Base-by-base conservation (phyloP, 1,140 invertebrate genomes). In the Pteromalus puparum region DNA sequence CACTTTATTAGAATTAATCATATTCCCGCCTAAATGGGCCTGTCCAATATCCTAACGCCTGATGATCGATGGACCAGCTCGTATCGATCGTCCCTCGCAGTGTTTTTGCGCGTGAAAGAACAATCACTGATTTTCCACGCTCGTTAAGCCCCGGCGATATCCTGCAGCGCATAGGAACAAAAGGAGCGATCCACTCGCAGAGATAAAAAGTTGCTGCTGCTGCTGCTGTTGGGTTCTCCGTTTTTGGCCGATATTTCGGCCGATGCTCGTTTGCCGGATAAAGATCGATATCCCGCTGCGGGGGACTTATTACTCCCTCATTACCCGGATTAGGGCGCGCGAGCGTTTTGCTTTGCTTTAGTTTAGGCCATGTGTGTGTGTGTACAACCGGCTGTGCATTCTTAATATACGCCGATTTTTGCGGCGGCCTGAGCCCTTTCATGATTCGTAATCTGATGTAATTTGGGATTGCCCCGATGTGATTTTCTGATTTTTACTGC, bases 241-340 rank as follows among this genome's bases (percentile, higher is more conserved):
- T n/a, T 61, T 61, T 30, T 30, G 67, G 28, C 67, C 24, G 24
- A 70, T 70, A 70, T 70, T 70, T 70, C 67, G 73, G 10, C 68
- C 34, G 30, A n/a, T 74, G 34, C 38, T 34, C 38, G 73, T 74
- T 38, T 46, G n/a, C 30, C 4, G 68, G 83, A 84, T 84, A 84
- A 80, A 84, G 77, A 84, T 84, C 83, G 83, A 75, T 81, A 80
- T 18, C 68, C 42, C 72, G 75, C 77, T 78, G 77, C 46, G 83
- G 76, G 82, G 72, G 77, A 84, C 68, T 84, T 72, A 84, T 84
- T 84, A 84, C 76, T 79, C 82, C 82, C 67, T 73, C 67, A 84
- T 84, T 84, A 84, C 76, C 13, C 70, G 77, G 83, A 80, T 84
- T 84, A 84, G 75, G 34, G 74, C 74, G n/a, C 74, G 15, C 74